Conservation (phyloP, 2,113 vertebrate genomes). For the Pagrus major region DNA sequence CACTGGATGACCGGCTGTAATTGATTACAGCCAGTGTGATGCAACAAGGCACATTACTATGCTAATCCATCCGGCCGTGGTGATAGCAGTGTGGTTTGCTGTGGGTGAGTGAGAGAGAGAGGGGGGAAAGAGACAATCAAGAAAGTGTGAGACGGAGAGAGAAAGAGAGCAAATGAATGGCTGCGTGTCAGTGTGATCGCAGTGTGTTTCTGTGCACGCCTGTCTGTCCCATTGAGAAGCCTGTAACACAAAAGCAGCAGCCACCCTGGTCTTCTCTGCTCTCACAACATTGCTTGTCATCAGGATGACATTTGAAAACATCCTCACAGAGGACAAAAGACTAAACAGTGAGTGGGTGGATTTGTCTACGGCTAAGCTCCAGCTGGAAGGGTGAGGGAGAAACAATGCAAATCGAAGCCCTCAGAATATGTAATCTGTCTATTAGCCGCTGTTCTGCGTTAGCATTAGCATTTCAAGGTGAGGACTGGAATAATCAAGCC, state of each 20-base stretch:
- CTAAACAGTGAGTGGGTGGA: constrained; percentile 77
- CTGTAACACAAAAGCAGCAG: constrained; percentile 66
- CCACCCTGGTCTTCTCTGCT: constrained; percentile 62
- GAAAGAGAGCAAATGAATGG: constrained; percentile 69
- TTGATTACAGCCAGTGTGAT: constrained; percentile 84
- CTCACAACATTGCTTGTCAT: constrained; percentile 76
- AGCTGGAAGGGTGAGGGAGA: constrained; percentile 64
- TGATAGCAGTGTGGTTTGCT: constrained; percentile 54
- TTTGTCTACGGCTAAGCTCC: constrained; percentile 73
- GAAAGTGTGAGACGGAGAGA: constrained; percentile 60
- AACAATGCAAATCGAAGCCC: constrained; percentile 69
- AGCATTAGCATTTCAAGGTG: constrained; percentile 79
- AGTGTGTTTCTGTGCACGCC: constrained; percentile 57
- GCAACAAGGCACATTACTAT: constrained; percentile 81
- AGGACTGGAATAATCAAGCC: constrained; percentile 61
- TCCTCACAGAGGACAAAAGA: constrained; percentile 75
- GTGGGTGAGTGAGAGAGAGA: not conserved
- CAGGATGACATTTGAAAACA: constrained; percentile 82
- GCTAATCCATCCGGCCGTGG: constrained; percentile 76
- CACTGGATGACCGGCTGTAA: constrained; percentile 74
- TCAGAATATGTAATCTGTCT: constrained; percentile 72
- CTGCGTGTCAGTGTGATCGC: constrained; percentile 62
- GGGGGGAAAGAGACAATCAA: constrained; percentile 53
- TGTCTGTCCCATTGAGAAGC: constrained; percentile 75
- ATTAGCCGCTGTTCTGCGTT: constrained; percentile 61